phyloP scores from a whole-genome alignment of 2,888 invertebrate species.

The Eupsilia transversa region DNA sequence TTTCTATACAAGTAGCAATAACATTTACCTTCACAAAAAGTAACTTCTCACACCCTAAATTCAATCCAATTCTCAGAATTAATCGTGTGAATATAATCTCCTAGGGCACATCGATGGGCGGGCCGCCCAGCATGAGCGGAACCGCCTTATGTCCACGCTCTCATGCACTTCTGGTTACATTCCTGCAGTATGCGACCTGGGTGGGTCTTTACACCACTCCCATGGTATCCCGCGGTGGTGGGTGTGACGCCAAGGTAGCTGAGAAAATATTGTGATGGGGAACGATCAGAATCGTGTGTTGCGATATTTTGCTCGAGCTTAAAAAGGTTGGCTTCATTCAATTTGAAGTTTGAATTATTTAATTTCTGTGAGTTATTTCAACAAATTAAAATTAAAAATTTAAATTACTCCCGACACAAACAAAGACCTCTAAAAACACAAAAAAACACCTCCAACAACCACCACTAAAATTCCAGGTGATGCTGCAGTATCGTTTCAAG shows the following conservation, averaged over 20 bases:
- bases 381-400: too few species aligned
- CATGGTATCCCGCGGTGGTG: constrained; percentile 62
- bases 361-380: neutral
- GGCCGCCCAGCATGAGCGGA: constrained; percentile 75
- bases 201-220: constrained; percentile 47
- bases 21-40: constrained; percentile 13
- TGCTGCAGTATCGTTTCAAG: too few species aligned
- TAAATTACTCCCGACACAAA: too few species aligned
- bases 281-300: constrained; percentile 15
- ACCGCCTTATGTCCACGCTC: constrained; percentile 66
- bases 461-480: too few species aligned
- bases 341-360: neutral
- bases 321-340: neutral
- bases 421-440: too few species aligned
- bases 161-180: constrained; percentile 46
- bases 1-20: constrained; percentile 21
- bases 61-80: constrained; percentile 16
- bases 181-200: constrained; percentile 28
- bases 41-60: constrained; percentile 36
- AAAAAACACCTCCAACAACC: too few species aligned
- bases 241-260: constrained; percentile 56
- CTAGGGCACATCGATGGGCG: constrained; percentile 69
- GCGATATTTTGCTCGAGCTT: neutral
- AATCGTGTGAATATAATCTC: constrained; percentile 67
- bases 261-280: constrained; percentile 40